These are phyloP conservation scores for Ommatoiulus sabulosus DNA, from an alignment of 2,888 invertebrate genomes.

Conservation along the genomic window DNA sequence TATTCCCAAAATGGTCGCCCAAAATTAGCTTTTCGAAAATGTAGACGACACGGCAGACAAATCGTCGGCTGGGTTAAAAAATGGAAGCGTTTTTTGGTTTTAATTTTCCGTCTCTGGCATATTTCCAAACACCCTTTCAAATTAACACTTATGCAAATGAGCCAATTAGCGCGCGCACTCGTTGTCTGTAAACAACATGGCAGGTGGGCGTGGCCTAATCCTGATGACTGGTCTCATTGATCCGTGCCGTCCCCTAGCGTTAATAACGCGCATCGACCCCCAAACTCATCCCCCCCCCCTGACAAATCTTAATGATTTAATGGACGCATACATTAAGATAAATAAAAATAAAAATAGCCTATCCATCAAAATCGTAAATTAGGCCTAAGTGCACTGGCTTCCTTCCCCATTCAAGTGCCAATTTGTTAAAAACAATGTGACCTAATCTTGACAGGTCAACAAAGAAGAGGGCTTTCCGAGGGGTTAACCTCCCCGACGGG, in stretches of 20 bases:
- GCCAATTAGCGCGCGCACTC: neutral
- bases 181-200: conserved; percentile 2
- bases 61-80: neutral
- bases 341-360: conserved; percentile 41
- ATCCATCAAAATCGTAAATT: conserved; percentile 7
- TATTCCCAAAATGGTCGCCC: neutral
- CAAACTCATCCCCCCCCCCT: neutral
- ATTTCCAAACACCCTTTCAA: neutral
- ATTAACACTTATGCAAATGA: neutral
- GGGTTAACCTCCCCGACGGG: neutral
- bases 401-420: conserved; percentile 36
- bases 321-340: conserved; percentile 40
- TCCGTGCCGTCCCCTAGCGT: neutral
- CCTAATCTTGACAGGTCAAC: conserved; percentile 30
- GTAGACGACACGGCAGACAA: neutral
- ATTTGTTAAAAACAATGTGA: conserved; percentile 43
- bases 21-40: neutral
- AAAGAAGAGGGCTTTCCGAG: neutral
- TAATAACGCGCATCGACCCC: too few species aligned
- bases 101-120: conserved; percentile 4
- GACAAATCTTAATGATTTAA: conserved; percentile 32
- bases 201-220: neutral
- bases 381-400: conserved; percentile 5
- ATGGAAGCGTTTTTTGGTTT: neutral
- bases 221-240: neutral